These are phyloP conservation scores for Carettochelys insculpta DNA, from an alignment of 2,113 vertebrate genomes.

Conservation along the genomic window DNA sequence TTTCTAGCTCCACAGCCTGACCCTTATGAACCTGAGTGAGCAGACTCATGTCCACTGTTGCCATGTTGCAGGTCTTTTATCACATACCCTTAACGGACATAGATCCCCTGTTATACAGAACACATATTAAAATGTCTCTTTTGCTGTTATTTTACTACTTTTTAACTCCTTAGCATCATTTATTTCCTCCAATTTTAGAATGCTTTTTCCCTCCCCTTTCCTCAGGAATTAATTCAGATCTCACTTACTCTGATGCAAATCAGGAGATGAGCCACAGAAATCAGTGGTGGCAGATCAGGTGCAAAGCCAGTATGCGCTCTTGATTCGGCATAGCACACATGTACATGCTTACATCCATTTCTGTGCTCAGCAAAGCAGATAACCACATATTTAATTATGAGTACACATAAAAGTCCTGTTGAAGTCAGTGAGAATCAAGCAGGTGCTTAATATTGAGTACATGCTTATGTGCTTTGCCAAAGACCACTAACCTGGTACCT, in stretches of 20 bases:
- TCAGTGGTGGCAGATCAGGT: not conserved
- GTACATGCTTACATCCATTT: not conserved
- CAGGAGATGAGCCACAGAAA: rapidly evolving
- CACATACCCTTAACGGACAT: not conserved
- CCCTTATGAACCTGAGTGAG: not conserved
- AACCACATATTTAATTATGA: rapidly evolving
- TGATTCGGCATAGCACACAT: not conserved
- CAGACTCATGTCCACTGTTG: not conserved
- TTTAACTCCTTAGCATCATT: not conserved
- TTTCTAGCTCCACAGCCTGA: not conserved
- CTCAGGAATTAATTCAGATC: rapidly evolving
- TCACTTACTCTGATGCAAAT: rapidly evolving
- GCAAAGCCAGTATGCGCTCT: rapidly evolving
- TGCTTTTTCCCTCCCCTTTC: not conserved
- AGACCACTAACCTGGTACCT: not conserved
- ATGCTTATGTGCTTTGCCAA: not conserved
- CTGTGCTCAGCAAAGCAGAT: rapidly evolving
- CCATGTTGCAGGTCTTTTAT: not conserved
- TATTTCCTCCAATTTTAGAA: not conserved
- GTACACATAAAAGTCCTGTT: not conserved
- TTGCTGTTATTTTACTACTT: not conserved
- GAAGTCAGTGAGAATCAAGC: not conserved
- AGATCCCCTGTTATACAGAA: not conserved
- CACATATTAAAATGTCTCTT: not conserved
- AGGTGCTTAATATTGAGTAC: not conserved